Conservation (phyloP, 1,140 invertebrate species). For the Hetaerina americana region DNA sequence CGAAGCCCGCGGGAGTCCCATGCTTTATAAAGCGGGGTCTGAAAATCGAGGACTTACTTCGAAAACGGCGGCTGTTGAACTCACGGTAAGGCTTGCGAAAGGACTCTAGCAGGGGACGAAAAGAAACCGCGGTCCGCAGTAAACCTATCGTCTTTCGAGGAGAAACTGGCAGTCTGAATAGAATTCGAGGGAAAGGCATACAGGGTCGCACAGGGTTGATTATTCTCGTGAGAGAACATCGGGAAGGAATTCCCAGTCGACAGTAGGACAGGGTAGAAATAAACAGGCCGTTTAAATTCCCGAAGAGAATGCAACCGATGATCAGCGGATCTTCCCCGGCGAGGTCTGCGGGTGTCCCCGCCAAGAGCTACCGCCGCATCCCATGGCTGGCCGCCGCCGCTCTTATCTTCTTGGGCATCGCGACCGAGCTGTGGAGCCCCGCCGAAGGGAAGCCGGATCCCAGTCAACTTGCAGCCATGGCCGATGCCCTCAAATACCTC, state of each 20-base stretch:
- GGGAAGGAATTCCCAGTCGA: not conserved
- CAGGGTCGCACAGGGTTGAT: no score
- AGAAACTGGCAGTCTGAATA: no score
- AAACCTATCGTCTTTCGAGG: not conserved
- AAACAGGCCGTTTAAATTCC: not conserved
- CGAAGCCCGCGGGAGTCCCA: no score
- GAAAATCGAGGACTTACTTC: not conserved
- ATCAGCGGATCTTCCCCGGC: not conserved
- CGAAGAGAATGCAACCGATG: not conserved
- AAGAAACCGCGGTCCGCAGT: no score
- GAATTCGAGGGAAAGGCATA: not conserved
- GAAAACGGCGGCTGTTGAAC: not conserved
- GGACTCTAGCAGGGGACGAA: no score
- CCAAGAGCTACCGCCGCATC: not conserved
- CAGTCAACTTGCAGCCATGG: slow-evolving; percentile 23
- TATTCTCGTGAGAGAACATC: not conserved
- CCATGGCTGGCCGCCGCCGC: not conserved
- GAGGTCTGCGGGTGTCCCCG: not conserved
- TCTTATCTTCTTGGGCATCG: not conserved
- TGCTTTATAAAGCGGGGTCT: not conserved
- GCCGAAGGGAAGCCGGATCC: not conserved
- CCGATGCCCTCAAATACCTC: slow-evolving; percentile 39
- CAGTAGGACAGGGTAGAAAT: not conserved
- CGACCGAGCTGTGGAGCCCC: not conserved
- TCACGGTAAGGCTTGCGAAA: no score